Conservation (phyloP, 2,113 vertebrate species). For the Orthonyx spaldingii region DNA sequence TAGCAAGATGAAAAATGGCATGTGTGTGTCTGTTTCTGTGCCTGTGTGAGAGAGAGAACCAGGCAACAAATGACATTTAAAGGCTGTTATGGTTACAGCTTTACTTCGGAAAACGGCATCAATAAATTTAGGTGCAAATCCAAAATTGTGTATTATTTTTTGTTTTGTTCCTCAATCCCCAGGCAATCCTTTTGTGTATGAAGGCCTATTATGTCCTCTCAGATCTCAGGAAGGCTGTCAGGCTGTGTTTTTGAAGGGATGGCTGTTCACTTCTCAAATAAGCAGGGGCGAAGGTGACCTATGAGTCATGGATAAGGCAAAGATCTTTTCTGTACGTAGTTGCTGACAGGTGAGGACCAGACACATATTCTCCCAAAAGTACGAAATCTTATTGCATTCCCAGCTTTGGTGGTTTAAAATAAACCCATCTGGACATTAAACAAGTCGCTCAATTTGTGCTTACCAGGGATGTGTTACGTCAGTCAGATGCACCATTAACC, state of each 20-base stretch:
- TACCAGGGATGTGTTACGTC: rapidly evolving
- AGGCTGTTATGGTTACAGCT: background rate
- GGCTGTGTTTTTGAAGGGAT: background rate
- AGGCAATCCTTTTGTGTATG: background rate
- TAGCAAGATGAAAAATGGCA: background rate
- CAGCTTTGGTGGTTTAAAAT: background rate
- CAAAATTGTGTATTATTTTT: background rate
- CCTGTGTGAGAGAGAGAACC: background rate
- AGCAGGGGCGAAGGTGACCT: background rate
- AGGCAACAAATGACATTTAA: background rate
- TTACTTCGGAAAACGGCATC: background rate
- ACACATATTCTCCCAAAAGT: background rate
- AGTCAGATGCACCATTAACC: background rate
- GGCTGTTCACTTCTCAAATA: background rate
- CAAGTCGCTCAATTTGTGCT: background rate
- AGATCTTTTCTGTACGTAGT: background rate
- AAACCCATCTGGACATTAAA: background rate
- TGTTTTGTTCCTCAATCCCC: background rate
- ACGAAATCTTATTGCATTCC: background rate
- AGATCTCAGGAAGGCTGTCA: background rate
- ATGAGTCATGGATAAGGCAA: background rate
- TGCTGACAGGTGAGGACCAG: background rate
- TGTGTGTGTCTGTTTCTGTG: background rate
- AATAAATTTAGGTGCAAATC: background rate
- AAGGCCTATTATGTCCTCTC: background rate